These are phyloP conservation scores for Camelus dromedarius DNA, from an alignment of 2,113 vertebrate species.

Conservation along the genomic window DNA sequence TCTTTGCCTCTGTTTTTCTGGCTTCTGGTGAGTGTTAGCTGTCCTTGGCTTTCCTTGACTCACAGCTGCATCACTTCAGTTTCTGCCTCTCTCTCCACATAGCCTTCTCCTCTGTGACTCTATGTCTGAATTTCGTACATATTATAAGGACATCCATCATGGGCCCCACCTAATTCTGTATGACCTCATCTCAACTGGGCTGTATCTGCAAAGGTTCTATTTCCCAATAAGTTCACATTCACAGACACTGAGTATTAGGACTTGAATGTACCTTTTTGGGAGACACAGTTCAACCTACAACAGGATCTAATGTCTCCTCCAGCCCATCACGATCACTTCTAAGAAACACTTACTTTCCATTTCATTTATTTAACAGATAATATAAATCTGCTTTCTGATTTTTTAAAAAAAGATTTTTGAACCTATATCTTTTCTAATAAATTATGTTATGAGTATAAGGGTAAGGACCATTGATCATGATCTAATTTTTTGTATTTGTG, in stretches of 20 bases:
- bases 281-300: not conserved
- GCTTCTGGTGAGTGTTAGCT: not conserved
- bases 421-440: not conserved
- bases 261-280: not conserved
- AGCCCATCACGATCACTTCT: not conserved
- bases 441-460: not conserved
- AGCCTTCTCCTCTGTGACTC: not conserved
- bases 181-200: not conserved
- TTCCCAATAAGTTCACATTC: not conserved
- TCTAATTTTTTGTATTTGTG: not conserved
- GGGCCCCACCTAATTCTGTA: not conserved
- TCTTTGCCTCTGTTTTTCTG: not conserved
- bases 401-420: not conserved
- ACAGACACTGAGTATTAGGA: not conserved
- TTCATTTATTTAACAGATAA: not conserved
- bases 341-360: not conserved
- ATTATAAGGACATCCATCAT: not conserved
- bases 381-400: not conserved
- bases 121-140: not conserved
- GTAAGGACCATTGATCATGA: not conserved
- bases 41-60: not conserved
- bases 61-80: not conserved
- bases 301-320: not conserved
- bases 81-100: not conserved
- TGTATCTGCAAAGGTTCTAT: not conserved